Percentiles rank a stretch among this genome's conserved stretches.
phyloP scores from a whole-genome alignment of 2,888 invertebrate genomes.

The Cotesia congregata region DNA sequence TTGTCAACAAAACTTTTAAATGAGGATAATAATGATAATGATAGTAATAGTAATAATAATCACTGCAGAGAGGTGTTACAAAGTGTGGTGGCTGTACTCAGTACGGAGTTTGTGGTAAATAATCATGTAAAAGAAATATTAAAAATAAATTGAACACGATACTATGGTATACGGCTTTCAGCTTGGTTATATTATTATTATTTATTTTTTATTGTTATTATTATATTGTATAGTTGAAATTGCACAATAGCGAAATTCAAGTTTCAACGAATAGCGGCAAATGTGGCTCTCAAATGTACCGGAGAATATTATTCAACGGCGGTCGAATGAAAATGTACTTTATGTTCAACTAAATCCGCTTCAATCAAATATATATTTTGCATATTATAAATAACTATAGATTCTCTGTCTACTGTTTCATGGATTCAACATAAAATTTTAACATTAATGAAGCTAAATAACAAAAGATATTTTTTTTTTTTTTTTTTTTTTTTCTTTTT shows the following conservation, averaged over 20 bases:
- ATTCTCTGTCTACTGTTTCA: background rate
- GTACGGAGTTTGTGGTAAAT: background rate
- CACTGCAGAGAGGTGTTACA: background rate
- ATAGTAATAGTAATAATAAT: background rate
- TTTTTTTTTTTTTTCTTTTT: too few relatives aligned
- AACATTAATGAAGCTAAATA: background rate
- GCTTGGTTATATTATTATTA: too few relatives aligned
- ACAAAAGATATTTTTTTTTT: background rate
- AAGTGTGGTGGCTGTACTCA: background rate
- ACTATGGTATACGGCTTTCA: background rate
- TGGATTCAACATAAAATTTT: background rate
- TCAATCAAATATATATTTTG: background rate
- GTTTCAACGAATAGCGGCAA: slow-evolving; percentile 13
- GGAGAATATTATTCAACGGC: background rate
- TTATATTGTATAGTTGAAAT: background rate
- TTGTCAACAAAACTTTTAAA: background rate
- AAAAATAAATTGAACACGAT: slow-evolving; percentile 8
- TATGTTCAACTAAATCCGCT: background rate
- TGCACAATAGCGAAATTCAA: slow-evolving; percentile 32
- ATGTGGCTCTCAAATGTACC: background rate
- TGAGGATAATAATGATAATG: background rate
- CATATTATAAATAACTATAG: background rate
- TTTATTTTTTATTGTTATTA: slow-evolving; percentile 10
- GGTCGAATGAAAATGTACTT: background rate
- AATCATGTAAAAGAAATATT: slow-evolving; percentile 13